A percentile compares a stretch with the other conserved stretches of the same genome.
These are phyloP conservation scores for Lycocerus yunnanus DNA, from an alignment of 2,888 invertebrate genomes.

Conservation along the genomic window DNA sequence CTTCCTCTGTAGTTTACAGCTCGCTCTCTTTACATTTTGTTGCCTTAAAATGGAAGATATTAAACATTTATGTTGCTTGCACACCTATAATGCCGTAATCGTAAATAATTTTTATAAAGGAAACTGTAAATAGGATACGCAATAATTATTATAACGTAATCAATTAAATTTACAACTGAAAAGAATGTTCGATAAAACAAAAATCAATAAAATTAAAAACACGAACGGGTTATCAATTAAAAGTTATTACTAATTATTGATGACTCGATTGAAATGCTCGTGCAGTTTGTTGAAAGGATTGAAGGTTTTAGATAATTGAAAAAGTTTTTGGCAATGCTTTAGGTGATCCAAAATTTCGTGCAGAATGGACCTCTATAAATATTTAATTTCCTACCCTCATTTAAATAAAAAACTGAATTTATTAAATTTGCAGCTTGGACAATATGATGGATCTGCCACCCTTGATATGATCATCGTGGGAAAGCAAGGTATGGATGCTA, in stretches of 20 bases:
- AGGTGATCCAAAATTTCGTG: neutral
- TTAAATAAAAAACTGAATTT: neutral
- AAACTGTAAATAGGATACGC: neutral
- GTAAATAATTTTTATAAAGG: neutral
- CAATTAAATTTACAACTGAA: neutral
- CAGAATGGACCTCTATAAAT: neutral
- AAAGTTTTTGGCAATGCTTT: neutral
- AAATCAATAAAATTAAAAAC: neutral
- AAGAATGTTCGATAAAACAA: neutral
- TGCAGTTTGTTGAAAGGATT: neutral
- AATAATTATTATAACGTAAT: neutral
- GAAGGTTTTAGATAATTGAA: neutral
- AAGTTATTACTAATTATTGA: neutral
- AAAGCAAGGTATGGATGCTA: neutral
- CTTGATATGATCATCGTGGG: neutral
- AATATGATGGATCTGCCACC: neutral
- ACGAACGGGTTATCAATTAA: neutral
- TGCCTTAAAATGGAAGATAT: neutral
- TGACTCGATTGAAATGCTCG: neutral
- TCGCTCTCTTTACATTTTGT: neutral
- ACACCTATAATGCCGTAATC: neutral
- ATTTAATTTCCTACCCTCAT: neutral
- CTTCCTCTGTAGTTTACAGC: neutral
- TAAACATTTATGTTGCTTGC: neutral
- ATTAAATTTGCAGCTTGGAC: neutral